Base-by-base conservation (phyloP, 2,113 vertebrate genomes). In the Dipodomys ordii region DNA sequence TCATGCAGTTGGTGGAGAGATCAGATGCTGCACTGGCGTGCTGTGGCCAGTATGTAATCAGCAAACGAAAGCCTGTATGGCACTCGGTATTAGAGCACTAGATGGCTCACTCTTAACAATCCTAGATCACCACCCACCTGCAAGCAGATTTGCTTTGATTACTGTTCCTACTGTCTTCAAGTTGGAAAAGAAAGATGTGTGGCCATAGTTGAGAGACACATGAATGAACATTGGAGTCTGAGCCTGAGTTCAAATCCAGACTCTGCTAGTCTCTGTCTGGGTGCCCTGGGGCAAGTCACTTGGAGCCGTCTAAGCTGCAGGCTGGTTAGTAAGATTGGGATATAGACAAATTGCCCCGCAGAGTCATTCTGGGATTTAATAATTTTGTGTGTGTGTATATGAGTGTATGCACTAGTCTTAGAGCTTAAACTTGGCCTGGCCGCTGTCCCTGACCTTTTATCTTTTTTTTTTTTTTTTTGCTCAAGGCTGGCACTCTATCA, bases 221-320 rank as follows among this genome's bases (percentile, higher is more conserved):
- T 30, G 30, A 46, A 62, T 27, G 30, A 65, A 73, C 57, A 11
- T 6, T 28, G 13, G 2, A 11, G 68, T 62, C 69, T 32, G 46
- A 44, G 53, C 67, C 67, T 0, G 32, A 93, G 35, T 71, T 94
- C 88, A 82, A 82, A 72, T 35, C 35, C 90, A 68, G 72, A 6
- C 35, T 46, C 85, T 23, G 27, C 53, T 4, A 7, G n/a, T 57
- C 46, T 39, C 67, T 71, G 5, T 22, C 88, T 65, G 25, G 27
- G 69, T 60, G 18, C 57, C 78, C 7, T 28, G 4, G 28, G 39
- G 64, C 44, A 32, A 81, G 7, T 92, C 76, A 13, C 67, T 28
- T 15, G 32, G 32, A 27, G 39, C 73, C 39, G 73, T 79, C 53
- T 73, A 39, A 65, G 78, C 64, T 28, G 82, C n/a, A n/a, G 19